Evolutionary conservation across 2,888 invertebrate species (phyloP).

Genomic region (Malacosoma neustria): DNA sequence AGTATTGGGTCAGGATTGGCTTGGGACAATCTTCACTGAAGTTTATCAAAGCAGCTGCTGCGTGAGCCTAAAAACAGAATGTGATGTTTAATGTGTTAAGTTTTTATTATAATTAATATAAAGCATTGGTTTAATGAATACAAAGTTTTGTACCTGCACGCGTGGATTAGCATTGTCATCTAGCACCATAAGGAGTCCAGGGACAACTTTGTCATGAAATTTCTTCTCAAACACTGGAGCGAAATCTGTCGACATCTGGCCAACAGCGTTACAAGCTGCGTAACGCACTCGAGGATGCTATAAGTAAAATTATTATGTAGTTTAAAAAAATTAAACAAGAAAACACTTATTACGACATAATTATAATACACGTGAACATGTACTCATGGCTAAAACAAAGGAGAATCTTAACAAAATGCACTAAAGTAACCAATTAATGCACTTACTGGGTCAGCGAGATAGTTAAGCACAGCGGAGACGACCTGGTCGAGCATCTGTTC

Average conservation of each 20-base stretch:
- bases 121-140: no score
- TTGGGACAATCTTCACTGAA: slow-evolving; percentile 99
- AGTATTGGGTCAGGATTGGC: slow-evolving; percentile 90
- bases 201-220: slow-evolving; percentile 96
- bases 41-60: slow-evolving; percentile 97
- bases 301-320: slow-evolving; percentile 6
- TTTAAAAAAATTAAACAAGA: not conserved
- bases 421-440: not conserved
- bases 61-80: slow-evolving; percentile 79
- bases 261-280: slow-evolving; percentile 98
- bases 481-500: slow-evolving; percentile 94
- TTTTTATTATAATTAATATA: no score
- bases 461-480: slow-evolving; percentile 91
- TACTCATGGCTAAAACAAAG: not conserved
- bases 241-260: slow-evolving; percentile 99
- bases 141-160: slow-evolving; percentile 94
- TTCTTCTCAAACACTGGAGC: slow-evolving; percentile 97
- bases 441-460: slow-evolving; percentile 86
- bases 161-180: slow-evolving; percentile 94
- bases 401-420: not conserved
- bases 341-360: not conserved
- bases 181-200: slow-evolving; percentile 89
- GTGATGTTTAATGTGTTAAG: no score
- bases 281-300: slow-evolving; percentile 95
- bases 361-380: not conserved